Percentiles rank a stretch among this genome's conserved stretches.
phyloP scores from a whole-genome alignment of 2,888 invertebrate genomes.

The Lycophotia porphyrea region DNA sequence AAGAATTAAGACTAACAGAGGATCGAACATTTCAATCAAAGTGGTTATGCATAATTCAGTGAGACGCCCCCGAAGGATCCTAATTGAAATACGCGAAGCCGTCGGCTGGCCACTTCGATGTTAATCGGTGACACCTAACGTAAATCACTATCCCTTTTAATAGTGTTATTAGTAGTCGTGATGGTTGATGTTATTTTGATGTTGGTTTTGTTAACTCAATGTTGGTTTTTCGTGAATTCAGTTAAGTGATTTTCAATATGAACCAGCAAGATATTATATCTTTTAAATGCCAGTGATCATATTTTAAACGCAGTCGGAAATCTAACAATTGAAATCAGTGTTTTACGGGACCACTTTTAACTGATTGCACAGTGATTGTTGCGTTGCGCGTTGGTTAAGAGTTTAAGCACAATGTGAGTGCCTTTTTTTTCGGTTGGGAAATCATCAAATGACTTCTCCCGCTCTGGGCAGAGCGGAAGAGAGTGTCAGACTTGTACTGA shows the following conservation, averaged over 20 bases:
- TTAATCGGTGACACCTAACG: constrained; percentile 79
- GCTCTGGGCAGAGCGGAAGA: too few species aligned
- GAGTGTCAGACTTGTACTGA: too few species aligned
- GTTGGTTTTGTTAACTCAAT: constrained; percentile 30
- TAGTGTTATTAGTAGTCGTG: constrained; percentile 62
- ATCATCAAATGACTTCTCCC: too few species aligned
- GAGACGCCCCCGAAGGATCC: constrained; percentile 70
- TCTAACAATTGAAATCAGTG: not conserved
- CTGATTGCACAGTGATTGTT: too few species aligned
- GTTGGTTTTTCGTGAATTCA: not conserved
- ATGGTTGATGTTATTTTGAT: constrained; percentile 43
- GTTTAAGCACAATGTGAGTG: too few species aligned
- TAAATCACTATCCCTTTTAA: constrained; percentile 76
- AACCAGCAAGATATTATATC: too few species aligned
- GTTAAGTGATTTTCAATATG: too few species aligned
- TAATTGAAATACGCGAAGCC: constrained; percentile 81
- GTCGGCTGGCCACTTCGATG: constrained; percentile 76
- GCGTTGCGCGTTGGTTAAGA: too few species aligned
- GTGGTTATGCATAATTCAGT: constrained; percentile 80
- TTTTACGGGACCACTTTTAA: not conserved
- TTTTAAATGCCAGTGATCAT: not conserved
- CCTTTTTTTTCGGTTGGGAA: too few species aligned
- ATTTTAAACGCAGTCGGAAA: not conserved
- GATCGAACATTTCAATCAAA: constrained; percentile 80
- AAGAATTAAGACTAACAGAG: constrained; percentile 75